Evolutionary conservation across 2,113 vertebrate species (phyloP).

Genomic region (Datnioides undecimradiatus): DNA sequence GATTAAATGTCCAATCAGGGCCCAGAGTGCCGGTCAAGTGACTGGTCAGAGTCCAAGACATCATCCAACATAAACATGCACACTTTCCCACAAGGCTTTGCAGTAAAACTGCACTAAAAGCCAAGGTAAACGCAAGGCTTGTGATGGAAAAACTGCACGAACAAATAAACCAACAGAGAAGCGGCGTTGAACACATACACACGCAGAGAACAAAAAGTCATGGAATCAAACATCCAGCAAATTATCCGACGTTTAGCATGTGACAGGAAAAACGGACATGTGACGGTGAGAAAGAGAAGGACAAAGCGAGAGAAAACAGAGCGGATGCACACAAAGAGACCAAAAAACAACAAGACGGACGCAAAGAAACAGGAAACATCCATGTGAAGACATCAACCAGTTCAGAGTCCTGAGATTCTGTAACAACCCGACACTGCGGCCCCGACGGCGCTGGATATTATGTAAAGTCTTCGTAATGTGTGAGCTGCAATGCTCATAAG

Average conservation of each 20-base stretch:
- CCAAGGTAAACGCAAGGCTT: conserved; percentile 80
- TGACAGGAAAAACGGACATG: conserved; percentile 41
- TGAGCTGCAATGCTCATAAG: neutral
- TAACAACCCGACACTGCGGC: neutral
- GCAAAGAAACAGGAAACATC: neutral
- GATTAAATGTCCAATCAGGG: conserved; percentile 50
- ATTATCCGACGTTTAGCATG: conserved; percentile 46
- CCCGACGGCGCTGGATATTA: neutral
- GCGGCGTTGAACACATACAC: conserved; percentile 11
- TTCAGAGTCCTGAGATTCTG: no score
- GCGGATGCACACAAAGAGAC: neutral
- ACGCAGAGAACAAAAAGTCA: neutral
- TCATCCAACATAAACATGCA: conserved; percentile 75
- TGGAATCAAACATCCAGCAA: conserved; percentile 35
- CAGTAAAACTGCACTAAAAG: conserved; percentile 56
- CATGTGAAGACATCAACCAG: neutral
- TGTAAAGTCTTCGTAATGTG: neutral
- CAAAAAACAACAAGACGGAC: neutral
- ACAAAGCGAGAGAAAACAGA: neutral
- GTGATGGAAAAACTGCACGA: conserved; percentile 76
- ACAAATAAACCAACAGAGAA: conserved; percentile 66
- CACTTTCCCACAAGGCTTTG: conserved; percentile 81
- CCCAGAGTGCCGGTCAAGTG: conserved; percentile 35
- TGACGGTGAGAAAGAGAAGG: conserved; percentile 5
- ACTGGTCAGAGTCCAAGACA: conserved; percentile 65